phyloP scores from a whole-genome alignment of 2,113 vertebrate species.

The Pelusios castaneus region DNA sequence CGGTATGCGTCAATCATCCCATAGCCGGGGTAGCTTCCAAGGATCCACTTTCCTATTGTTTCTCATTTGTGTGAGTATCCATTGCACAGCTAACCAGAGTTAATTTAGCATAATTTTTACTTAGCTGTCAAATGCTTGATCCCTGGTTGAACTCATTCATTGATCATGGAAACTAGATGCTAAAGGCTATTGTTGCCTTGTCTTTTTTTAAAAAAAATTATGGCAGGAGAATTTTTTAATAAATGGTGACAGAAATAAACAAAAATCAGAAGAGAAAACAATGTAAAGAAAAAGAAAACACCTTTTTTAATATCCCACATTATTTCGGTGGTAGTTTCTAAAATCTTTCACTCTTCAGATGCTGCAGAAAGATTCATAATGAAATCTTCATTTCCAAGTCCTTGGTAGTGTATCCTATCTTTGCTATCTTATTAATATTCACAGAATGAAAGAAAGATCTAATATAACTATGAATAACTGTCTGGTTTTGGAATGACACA shows the following conservation, averaged over 20 bases:
- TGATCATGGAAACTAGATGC: background rate
- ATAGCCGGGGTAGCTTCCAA: background rate
- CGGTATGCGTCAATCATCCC: background rate
- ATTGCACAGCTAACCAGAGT: conserved; percentile 20
- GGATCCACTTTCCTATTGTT: conserved; percentile 25
- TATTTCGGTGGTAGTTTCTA: background rate
- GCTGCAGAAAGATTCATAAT: background rate
- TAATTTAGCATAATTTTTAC: conserved; percentile 53
- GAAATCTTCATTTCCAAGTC: conserved; percentile 25
- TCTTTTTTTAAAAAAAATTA: conserved; percentile 58
- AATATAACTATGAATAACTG: conserved; percentile 28
- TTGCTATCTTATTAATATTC: conserved; percentile 46
- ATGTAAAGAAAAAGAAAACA: background rate
- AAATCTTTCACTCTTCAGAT: background rate
- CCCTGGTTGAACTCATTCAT: background rate
- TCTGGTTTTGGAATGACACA: background rate
- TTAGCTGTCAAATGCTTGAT: conserved; percentile 29
- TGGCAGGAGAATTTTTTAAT: conserved; percentile 32
- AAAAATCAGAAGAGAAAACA: conserved; percentile 27
- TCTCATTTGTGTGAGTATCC: background rate
- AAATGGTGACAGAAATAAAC: conserved; percentile 40
- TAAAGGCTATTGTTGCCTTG: conserved; percentile 46
- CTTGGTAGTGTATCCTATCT: background rate
- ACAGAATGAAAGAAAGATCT: background rate
- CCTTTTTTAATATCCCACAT: conserved; percentile 30